Conservation (phyloP, 1,140 invertebrate genomes). For the Telenomus remus region DNA sequence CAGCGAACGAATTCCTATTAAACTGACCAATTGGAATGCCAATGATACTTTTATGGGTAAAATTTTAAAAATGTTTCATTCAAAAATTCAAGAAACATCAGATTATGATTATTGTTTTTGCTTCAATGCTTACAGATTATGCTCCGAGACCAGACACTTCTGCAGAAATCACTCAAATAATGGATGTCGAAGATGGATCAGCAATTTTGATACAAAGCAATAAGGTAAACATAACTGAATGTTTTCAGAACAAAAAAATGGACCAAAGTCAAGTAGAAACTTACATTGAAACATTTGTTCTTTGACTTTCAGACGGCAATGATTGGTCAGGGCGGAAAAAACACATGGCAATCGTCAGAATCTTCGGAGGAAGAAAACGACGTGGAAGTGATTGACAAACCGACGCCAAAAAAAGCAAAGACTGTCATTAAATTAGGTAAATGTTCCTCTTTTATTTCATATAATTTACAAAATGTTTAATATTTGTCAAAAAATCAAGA, state of each 20-base stretch:
- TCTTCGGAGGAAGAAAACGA: slow-evolving; percentile 67
- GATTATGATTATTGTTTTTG: background rate
- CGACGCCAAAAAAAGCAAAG: slow-evolving; percentile 37
- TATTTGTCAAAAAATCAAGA: slow-evolving; percentile 14
- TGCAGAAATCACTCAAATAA: slow-evolving; percentile 36
- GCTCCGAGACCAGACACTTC: slow-evolving; percentile 44
- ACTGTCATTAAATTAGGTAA: slow-evolving; percentile 71
- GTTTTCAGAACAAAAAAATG: too few species aligned
- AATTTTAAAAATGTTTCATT: slow-evolving; percentile 4
- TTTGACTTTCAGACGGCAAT: slow-evolving; percentile 33
- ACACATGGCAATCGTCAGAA: slow-evolving; percentile 69
- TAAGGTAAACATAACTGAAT: slow-evolving; percentile 25
- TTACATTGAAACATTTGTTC: too few species aligned
- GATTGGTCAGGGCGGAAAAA: slow-evolving; percentile 65
- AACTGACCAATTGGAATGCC: slow-evolving; percentile 63
- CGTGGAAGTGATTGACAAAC: slow-evolving; percentile 65
- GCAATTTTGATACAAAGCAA: slow-evolving; percentile 63
- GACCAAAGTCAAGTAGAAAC: too few species aligned
- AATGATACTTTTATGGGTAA: slow-evolving; percentile 44
- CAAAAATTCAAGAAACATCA: too few species aligned
- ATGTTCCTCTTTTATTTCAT: slow-evolving; percentile 30
- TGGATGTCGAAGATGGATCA: slow-evolving; percentile 61
- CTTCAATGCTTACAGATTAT: background rate
- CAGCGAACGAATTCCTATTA: slow-evolving; percentile 67
- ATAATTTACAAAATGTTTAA: slow-evolving; percentile 40